A percentile compares a stretch with the other conserved stretches of the same genome.
These are phyloP conservation scores for Parazoanthus atlanticus DNA, from an alignment of 92 coral and sea anemone species.

Conservation along the genomic window DNA sequence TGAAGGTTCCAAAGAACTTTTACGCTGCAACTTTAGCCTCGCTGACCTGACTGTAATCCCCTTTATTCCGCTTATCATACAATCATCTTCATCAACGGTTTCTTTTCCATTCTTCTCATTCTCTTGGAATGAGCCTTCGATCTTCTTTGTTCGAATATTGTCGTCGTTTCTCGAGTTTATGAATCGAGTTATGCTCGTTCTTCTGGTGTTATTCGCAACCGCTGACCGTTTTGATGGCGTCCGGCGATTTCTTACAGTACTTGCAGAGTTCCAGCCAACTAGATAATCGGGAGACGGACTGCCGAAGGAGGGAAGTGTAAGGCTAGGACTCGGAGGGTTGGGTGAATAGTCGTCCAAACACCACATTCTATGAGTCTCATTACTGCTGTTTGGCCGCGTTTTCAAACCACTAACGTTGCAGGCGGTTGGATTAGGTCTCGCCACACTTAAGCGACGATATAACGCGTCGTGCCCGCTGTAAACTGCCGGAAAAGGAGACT, in stretches of 20 bases:
- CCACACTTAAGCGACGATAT: slow-evolving; percentile 48
- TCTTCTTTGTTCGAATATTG: not conserved
- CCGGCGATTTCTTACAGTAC: not conserved
- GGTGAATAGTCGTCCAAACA: not conserved
- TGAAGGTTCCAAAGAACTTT: not conserved
- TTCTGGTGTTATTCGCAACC: not conserved
- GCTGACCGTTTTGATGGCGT: not conserved
- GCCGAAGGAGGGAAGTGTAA: slow-evolving; percentile 26
- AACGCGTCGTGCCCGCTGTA: slow-evolving; percentile 56
- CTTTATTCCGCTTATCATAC: not conserved
- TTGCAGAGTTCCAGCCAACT: not conserved
- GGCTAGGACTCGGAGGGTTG: not conserved
- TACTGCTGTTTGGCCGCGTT: slow-evolving; percentile 77
- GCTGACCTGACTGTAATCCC: not conserved
- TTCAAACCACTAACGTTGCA: slow-evolving; percentile 40
- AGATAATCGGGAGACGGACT: slow-evolving; percentile 5
- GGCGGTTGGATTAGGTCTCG: slow-evolving; percentile 31
- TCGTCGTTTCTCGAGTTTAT: not conserved
- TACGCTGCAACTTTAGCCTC: not conserved
- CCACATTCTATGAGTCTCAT: not conserved
- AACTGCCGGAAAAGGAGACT: slow-evolving; percentile 44
- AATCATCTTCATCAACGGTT: not conserved
- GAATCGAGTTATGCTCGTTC: not conserved
- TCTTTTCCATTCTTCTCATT: not conserved
- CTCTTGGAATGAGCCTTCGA: no score